A percentile compares a stretch with the other conserved stretches of the same genome.
phyloP scores from a whole-genome alignment of 2,113 vertebrate species.

The Chaetodon trifascialis region DNA sequence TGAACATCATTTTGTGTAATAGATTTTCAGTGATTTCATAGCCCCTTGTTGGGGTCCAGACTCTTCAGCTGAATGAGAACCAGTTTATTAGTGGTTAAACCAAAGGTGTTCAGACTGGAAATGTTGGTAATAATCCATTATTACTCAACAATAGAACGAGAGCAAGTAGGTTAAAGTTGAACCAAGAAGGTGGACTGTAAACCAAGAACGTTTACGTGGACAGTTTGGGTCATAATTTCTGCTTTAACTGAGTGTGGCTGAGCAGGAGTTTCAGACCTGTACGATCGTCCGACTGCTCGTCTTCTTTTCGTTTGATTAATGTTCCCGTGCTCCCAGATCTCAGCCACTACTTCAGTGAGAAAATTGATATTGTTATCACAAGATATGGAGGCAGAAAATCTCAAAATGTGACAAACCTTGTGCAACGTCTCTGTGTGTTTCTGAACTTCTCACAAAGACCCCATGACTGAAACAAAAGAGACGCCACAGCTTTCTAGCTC shows the following conservation, averaged over 20 bases:
- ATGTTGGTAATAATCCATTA: neutral
- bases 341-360: neutral
- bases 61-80: neutral
- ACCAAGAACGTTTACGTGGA: neutral
- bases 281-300: neutral
- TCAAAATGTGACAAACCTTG: neutral
- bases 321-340: neutral
- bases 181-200: neutral
- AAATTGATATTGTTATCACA: neutral
- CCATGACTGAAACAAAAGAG: neutral
- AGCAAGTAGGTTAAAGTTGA: neutral
- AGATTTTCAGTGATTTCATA: neutral
- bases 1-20: neutral
- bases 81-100: slow-evolving; percentile 14
- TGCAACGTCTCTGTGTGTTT: neutral
- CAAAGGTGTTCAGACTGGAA: neutral
- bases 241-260: neutral
- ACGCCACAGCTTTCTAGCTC: neutral
- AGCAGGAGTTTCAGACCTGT: neutral
- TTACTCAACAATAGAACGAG: neutral
- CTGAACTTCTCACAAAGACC: neutral
- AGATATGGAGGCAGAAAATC: neutral
- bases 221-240: neutral
- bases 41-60: neutral
- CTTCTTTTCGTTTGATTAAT: neutral